Conservation (phyloP, 2,888 invertebrate genomes). For the Tryphoninae sp. region DNA sequence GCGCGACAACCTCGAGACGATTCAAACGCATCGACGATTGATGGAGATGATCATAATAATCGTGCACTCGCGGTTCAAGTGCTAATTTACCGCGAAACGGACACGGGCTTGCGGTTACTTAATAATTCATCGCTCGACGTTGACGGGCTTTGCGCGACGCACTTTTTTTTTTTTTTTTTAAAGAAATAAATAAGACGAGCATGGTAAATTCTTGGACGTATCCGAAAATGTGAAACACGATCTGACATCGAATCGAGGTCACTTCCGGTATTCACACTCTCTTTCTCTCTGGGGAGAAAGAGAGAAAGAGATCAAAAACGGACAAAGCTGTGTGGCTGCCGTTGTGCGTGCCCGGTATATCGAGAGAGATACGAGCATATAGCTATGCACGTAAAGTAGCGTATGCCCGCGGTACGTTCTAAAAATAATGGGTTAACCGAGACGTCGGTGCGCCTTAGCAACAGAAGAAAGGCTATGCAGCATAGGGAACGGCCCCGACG, state of each 20-base stretch:
- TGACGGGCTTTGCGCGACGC: not conserved
- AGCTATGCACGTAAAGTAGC: conserved; percentile 46
- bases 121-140: conserved; percentile 12
- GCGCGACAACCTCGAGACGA: not conserved
- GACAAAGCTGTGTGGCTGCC: not conserved
- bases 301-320: not conserved
- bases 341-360: not conserved
- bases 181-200: conserved; percentile 1
- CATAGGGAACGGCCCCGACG: conserved; percentile 48
- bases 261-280: conserved; percentile 28
- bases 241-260: conserved; percentile 51
- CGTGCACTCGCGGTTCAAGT: conserved; percentile 32
- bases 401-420: conserved; percentile 60
- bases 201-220: not conserved
- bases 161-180: not conserved
- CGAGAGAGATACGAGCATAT: conserved; percentile 28
- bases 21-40: not conserved
- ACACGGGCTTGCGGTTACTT: conserved; percentile 10
- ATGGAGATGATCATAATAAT: conserved; percentile 10
- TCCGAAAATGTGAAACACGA: not conserved
- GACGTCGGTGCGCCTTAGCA: conserved; percentile 65
- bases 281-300: not conserved
- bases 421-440: conserved; percentile 66
- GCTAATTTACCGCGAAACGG: conserved; percentile 39
- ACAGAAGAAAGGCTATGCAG: conserved; percentile 59